Conservation (phyloP, 2,113 vertebrate genomes). For the Crotalus tigris region DNA sequence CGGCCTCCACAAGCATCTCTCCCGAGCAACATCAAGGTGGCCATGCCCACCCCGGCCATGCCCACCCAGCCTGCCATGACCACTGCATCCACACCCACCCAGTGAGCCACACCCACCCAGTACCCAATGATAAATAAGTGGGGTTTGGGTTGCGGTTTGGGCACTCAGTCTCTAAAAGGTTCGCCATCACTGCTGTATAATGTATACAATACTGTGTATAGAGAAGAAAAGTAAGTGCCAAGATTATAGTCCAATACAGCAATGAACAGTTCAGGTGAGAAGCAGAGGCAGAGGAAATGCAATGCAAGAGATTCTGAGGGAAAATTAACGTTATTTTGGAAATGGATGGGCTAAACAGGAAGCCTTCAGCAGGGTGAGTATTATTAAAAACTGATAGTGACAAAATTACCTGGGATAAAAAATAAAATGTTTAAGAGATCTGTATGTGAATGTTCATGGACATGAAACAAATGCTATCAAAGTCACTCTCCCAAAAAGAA, state of each 20-base stretch:
- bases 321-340: background rate
- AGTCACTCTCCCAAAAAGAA: background rate
- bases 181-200: background rate
- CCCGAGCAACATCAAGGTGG: no score
- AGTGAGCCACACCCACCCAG: no score
- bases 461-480: background rate
- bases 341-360: background rate
- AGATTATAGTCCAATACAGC: background rate
- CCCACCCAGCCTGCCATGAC: no score
- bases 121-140: no score
- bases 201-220: background rate
- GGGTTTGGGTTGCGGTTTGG: no score
- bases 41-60: no score
- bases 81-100: no score
- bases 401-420: background rate
- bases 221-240: background rate
- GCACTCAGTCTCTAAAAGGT: no score
- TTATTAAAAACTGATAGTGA: background rate
- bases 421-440: background rate
- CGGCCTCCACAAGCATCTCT: no score
- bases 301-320: background rate
- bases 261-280: background rate
- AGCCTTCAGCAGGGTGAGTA: background rate
- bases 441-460: background rate
- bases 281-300: background rate